These are phyloP conservation scores for Crotalus adamanteus DNA, from an alignment of 2,797 vertebrate genomes.

Conservation along the genomic window DNA sequence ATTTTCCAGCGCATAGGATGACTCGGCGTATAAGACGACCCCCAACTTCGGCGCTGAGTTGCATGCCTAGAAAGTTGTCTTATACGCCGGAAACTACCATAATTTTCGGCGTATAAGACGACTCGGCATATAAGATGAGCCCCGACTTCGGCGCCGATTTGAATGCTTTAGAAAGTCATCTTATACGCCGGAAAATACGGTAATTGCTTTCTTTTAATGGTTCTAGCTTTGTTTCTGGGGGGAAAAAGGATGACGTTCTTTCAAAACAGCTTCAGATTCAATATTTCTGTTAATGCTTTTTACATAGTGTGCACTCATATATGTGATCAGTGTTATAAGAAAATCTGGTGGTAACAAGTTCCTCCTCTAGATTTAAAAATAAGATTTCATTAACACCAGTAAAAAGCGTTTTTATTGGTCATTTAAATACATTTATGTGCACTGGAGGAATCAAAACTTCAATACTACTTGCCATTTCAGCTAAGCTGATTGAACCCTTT, in stretches of 20 bases:
- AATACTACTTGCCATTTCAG: background rate
- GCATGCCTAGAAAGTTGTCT: no score
- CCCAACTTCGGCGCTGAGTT: no score
- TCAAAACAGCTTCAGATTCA: background rate
- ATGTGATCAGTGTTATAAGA: background rate
- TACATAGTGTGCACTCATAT: background rate
- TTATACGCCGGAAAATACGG: no score
- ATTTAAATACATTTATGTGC: background rate
- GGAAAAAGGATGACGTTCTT: fast-evolving
- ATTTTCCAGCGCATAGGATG: no score
- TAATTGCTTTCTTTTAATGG: background rate
- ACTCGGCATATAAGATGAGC: no score
- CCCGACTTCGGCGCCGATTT: no score
- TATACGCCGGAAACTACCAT: no score
- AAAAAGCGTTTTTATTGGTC: background rate
- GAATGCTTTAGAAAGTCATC: no score
- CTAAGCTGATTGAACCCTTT: background rate
- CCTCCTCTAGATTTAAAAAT: background rate
- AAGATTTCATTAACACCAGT: background rate
- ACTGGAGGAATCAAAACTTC: background rate
- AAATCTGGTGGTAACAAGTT: background rate
- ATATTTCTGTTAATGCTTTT: background rate
- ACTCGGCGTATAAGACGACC: no score
- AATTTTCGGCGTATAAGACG: no score
- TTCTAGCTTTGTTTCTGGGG: background rate